Evolutionary conservation across 2,888 invertebrate genomes (phyloP).

Genomic region (Hartigia nigra): DNA sequence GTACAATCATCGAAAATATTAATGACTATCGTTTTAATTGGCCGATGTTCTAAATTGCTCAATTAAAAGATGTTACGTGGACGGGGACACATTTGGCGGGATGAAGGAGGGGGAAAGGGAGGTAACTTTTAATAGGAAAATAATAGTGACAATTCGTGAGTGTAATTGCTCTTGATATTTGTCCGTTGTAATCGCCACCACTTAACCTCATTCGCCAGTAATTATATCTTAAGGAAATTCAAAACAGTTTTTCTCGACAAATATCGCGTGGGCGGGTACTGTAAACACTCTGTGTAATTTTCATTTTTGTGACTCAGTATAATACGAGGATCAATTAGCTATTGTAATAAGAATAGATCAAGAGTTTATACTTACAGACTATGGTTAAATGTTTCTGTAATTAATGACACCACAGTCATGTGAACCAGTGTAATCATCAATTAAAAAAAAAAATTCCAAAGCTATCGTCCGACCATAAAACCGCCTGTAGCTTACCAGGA

Average conservation of each 20-base stretch:
- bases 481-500: neutral
- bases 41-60: neutral
- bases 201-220: neutral
- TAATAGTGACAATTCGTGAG: slow-evolving; percentile 18
- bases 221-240: neutral
- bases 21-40: neutral
- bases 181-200: slow-evolving; percentile 8
- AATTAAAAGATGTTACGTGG: neutral
- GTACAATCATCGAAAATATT: neutral
- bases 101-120: neutral
- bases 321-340: neutral
- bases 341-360: neutral
- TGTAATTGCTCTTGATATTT: slow-evolving; percentile 13
- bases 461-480: neutral
- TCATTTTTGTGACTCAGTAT: neutral
- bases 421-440: neutral
- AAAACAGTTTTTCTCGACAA: neutral
- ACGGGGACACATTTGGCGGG: neutral
- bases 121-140: slow-evolving; percentile 10
- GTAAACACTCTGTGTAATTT: neutral
- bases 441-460: neutral
- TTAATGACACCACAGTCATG: neutral
- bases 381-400: neutral
- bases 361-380: neutral
- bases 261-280: neutral